phyloP scores from a whole-genome alignment of 2,113 vertebrate species.

The Cnemophilus loriae region DNA sequence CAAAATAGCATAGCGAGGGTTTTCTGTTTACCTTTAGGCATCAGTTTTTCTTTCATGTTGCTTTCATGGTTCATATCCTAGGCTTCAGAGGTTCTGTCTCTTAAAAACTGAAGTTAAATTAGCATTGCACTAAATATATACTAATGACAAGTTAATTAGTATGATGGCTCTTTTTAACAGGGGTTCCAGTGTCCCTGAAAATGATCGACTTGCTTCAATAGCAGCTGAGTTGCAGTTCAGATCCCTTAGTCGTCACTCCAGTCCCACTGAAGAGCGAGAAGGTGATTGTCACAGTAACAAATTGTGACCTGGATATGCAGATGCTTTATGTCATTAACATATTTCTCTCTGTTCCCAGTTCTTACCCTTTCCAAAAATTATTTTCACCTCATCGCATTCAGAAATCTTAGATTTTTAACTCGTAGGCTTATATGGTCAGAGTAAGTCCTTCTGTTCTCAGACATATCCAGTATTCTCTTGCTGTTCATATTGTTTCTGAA shows the following conservation, averaged over 20 bases:
- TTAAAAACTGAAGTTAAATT: background rate
- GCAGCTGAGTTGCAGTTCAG: slow-evolving; percentile 91
- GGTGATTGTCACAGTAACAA: slow-evolving; percentile 71
- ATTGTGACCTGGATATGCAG: background rate
- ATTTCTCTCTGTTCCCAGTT: background rate
- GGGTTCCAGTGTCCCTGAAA: slow-evolving; percentile 90
- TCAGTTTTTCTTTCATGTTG: background rate
- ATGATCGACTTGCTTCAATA: slow-evolving; percentile 90
- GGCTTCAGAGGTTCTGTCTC: background rate
- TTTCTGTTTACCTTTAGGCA: background rate
- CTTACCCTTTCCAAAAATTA: background rate
- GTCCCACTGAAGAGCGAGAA: slow-evolving; percentile 94
- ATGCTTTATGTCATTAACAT: background rate
- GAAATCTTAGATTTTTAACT: background rate
- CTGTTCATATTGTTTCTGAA: background rate
- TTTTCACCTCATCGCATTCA: background rate
- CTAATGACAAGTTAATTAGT: background rate
- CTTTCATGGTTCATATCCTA: background rate
- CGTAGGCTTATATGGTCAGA: background rate
- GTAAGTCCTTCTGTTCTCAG: background rate
- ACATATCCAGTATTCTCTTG: background rate
- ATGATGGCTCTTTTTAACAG: slow-evolving; percentile 66
- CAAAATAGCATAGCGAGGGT: background rate
- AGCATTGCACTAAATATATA: background rate
- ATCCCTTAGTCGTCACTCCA: slow-evolving; percentile 96